phyloP scores from a whole-genome alignment of 1,140 invertebrate species.

The Macrotrachela quadricornifera region DNA sequence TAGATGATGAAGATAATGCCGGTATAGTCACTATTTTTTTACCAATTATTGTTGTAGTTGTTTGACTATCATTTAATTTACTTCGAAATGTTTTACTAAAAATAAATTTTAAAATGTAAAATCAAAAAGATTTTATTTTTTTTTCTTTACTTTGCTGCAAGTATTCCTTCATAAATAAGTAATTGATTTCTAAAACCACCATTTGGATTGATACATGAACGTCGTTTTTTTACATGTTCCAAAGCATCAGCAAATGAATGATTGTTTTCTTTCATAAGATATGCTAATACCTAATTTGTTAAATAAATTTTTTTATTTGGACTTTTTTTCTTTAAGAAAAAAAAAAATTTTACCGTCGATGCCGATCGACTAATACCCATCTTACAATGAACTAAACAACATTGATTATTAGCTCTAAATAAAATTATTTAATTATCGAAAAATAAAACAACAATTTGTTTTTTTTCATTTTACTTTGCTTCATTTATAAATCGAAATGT shows the following conservation, averaged over 20 bases:
- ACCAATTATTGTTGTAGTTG: no score
- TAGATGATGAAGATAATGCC: no score
- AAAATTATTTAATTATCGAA: no score
- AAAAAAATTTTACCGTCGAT: slow-evolving; percentile 43
- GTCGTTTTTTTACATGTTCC: slow-evolving; percentile 63
- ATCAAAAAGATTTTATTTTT: no score
- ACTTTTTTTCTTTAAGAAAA: no score
- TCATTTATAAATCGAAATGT: slow-evolving; percentile 86
- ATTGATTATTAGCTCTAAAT: slow-evolving; percentile 26
- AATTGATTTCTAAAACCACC: slow-evolving; percentile 72
- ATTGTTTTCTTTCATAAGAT: slow-evolving; percentile 87
- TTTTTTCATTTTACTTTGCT: slow-evolving; percentile 44
- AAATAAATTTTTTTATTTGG: no score
- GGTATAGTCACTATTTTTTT: no score
- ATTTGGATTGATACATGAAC: slow-evolving; percentile 82
- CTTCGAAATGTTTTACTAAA: no score
- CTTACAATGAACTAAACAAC: slow-evolving; percentile 87
- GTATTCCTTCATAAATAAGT: slow-evolving; percentile 61
- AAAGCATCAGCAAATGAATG: slow-evolving; percentile 71
- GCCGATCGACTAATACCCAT: slow-evolving; percentile 92
- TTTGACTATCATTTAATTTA: no score
- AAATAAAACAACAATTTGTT: no score
- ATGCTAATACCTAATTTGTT: slow-evolving; percentile 39
- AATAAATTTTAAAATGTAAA: no score
- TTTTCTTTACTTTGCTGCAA: slow-evolving; percentile 61